Evolutionary conservation across 2,797 vertebrate species (phyloP).

Genomic region (Valencia hispanica): DNA sequence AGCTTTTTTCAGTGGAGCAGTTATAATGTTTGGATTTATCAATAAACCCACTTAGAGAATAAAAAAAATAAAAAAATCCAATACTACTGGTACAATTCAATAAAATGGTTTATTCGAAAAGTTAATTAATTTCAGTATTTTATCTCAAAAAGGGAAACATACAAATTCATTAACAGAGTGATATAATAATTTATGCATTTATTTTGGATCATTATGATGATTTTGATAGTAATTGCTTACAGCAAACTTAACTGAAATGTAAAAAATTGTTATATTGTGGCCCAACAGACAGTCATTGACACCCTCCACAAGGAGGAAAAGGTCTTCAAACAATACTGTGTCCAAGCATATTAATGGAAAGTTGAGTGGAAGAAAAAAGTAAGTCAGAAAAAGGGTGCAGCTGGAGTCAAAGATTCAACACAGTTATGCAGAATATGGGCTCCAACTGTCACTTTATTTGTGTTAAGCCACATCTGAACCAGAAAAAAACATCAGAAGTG

Average conservation of each 20-base stretch:
- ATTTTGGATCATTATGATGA: background rate
- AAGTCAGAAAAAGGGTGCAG: background rate
- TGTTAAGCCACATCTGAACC: background rate
- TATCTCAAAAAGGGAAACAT: background rate
- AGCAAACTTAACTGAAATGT: too few species aligned
- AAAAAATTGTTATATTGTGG: too few species aligned
- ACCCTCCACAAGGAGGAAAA: background rate
- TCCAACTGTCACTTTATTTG: background rate
- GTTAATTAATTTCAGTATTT: background rate
- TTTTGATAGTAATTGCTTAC: background rate
- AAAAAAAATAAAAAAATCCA: too few species aligned
- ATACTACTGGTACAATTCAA: background rate
- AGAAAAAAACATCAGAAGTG: background rate
- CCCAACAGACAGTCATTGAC: background rate
- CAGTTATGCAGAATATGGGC: background rate
- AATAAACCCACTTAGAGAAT: background rate
- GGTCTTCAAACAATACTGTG: background rate
- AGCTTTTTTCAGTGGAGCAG: background rate
- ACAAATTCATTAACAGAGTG: background rate
- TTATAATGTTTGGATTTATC: background rate
- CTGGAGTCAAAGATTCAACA: background rate
- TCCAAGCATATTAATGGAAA: background rate
- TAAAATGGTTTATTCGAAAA: background rate
- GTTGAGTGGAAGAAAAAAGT: background rate
- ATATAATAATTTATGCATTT: background rate